Conservation (phyloP, 2,797 vertebrate species). For the Micrastur ruficollis region DNA sequence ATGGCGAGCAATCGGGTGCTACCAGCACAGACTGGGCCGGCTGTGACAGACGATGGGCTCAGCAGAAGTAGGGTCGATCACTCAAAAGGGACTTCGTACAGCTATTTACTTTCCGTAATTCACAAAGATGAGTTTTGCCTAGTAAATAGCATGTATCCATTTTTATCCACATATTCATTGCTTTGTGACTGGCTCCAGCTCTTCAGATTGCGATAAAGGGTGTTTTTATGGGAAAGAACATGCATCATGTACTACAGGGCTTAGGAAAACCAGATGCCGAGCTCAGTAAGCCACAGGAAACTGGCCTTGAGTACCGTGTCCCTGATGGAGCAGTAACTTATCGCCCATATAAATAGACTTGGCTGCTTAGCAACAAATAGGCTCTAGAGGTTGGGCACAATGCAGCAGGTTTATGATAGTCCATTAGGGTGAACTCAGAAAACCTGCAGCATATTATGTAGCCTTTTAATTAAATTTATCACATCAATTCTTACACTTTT, state of each 20-base stretch:
- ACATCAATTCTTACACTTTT: neutral
- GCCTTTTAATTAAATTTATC: neutral
- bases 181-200: neutral
- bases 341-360: neutral
- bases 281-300: neutral
- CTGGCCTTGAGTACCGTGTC: neutral
- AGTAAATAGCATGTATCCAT: neutral
- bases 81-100: no score
- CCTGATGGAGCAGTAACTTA: neutral
- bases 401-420: neutral
- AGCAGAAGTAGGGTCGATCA: neutral
- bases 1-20: neutral
- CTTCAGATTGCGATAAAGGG: neutral
- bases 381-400: neutral
- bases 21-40: neutral
- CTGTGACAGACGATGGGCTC: neutral
- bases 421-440: neutral
- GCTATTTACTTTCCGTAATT: neutral
- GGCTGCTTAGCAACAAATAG: neutral
- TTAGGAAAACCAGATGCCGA: neutral
- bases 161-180: neutral
- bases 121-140: neutral
- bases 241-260: fast-evolving
- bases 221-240: neutral
- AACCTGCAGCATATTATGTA: neutral